Evolutionary conservation across 2,113 vertebrate species (phyloP).

Genomic region (Morone saxatilis): DNA sequence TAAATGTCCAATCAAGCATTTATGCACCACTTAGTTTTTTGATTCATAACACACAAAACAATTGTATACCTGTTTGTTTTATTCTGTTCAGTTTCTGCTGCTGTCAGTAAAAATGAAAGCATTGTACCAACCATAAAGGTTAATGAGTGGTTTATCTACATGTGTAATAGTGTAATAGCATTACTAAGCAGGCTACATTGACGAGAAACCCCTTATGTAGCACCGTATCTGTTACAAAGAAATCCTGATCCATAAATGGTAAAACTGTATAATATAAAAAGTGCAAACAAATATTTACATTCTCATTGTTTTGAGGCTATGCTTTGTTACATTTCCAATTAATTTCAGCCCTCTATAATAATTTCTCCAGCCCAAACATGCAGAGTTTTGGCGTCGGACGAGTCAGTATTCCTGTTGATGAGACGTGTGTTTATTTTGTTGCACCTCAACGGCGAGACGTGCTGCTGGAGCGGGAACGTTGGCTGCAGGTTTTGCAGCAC

Average conservation of each 20-base stretch:
- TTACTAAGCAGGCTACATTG: background rate
- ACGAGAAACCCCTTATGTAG: background rate
- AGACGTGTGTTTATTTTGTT: background rate
- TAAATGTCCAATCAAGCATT: conserved; percentile 2
- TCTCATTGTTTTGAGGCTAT: conserved; percentile 20
- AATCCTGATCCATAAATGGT: conserved; percentile 1
- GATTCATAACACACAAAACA: conserved; percentile 13
- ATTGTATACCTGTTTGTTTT: background rate
- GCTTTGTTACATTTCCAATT: background rate
- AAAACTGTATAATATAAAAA: conserved; percentile 35
- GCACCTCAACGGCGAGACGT: conserved; percentile 76
- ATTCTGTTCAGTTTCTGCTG: conserved; percentile 20
- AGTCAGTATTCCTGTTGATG: conserved; percentile 8
- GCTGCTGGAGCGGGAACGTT: conserved; percentile 70
- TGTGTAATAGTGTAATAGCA: conserved; percentile 4
- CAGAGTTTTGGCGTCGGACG: background rate
- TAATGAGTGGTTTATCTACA: conserved; percentile 41
- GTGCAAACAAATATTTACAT: conserved; percentile 68
- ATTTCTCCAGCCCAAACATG: conserved; percentile 15
- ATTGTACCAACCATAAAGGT: conserved; percentile 42
- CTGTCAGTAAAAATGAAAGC: conserved; percentile 43
- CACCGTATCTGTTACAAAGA: conserved; percentile 17
- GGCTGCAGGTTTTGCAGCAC: conserved; percentile 91
- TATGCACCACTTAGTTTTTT: conserved; percentile 31
- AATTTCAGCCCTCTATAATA: background rate